Evolutionary conservation across 1,140 invertebrate species (phyloP), one percentile per base, ranked within the genome.

Genomic region (Anadara kagoshimensis): DNA sequence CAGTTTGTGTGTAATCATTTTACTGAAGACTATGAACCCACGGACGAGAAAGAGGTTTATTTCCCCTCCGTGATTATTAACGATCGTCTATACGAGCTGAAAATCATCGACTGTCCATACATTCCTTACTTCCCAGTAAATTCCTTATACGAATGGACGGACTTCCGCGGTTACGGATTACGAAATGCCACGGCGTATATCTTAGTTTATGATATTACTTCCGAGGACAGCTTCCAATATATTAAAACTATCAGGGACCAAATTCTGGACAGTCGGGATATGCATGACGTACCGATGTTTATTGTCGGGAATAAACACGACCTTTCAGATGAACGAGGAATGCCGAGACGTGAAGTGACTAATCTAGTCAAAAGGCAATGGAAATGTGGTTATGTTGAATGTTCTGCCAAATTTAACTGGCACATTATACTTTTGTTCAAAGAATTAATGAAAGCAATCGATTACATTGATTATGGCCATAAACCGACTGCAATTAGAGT

Each of bases 281-380:
- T 97, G 93, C 93, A 95, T 83, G 95, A 95, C 82, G 94, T 97
- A 53, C 96, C 96, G 14, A 92, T 98, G 47, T 92, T 97, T 75
- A 95, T 98, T 16, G 95, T 97, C 51, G 97, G 96, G 45, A 98
- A 98, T 90, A 98, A 98, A 88, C 94, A 95, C 86, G 97, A 98
- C 87, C 91, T 95, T 69, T 78, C 83, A 0, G 85, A 85, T 3
- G 83, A 87, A 54, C 56, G 83, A 43, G 86, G 83, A 8, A 88
- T 59, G 87, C 90, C 47, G 84, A 87, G 69, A 79, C 83, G 89
- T 88, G 83, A 84, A 82, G 95, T 97, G 62, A 94, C 95, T n/a
- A 96, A 96, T 84, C 89, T 97, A 74, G 96, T 98, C 16, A 94
- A 95, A 76, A 98, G 98, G 89, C 95, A 97, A 86, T 98, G 96